Evolutionary conservation across 53 echinoderm and acorn worm genomes (phyloP).

Genomic region (Mesocentrotus franciscanus): DNA sequence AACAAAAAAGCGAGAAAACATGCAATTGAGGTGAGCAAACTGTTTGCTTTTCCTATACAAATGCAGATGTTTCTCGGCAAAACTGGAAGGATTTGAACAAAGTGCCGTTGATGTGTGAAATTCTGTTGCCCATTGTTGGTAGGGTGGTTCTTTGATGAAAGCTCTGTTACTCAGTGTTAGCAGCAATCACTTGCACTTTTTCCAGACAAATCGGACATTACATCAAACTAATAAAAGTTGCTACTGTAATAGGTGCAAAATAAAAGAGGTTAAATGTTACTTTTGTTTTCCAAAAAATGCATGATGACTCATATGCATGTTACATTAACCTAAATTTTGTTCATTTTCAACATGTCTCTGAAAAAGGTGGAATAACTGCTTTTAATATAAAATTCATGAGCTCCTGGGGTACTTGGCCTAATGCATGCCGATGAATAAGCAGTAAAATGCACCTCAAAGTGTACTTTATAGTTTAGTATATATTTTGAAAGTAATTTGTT

Average conservation of each 20-base stretch:
- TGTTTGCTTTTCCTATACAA: slow-evolving; percentile 60
- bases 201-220: background rate
- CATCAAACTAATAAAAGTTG: background rate
- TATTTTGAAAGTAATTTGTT: too few species aligned
- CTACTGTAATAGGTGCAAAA: background rate
- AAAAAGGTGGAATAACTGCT: background rate
- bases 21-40: background rate
- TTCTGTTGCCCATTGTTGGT: slow-evolving; percentile 20
- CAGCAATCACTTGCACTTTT: background rate
- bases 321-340: background rate
- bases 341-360: background rate
- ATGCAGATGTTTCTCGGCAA: slow-evolving; percentile 64
- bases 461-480: background rate
- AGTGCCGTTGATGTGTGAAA: slow-evolving; percentile 55
- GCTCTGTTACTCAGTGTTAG: too few species aligned
- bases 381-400: background rate
- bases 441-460: background rate
- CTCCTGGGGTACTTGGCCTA: background rate
- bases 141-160: slow-evolving; percentile 12
- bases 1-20: slow-evolving; percentile 27
- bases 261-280: background rate
- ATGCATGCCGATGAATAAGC: background rate
- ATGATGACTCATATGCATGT: background rate
- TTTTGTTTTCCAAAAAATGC: background rate
- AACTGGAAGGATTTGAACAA: slow-evolving; percentile 59